These are phyloP conservation scores for Drosophila melanica DNA, from an alignment of 1,140 invertebrate species.

Conservation along the genomic window DNA sequence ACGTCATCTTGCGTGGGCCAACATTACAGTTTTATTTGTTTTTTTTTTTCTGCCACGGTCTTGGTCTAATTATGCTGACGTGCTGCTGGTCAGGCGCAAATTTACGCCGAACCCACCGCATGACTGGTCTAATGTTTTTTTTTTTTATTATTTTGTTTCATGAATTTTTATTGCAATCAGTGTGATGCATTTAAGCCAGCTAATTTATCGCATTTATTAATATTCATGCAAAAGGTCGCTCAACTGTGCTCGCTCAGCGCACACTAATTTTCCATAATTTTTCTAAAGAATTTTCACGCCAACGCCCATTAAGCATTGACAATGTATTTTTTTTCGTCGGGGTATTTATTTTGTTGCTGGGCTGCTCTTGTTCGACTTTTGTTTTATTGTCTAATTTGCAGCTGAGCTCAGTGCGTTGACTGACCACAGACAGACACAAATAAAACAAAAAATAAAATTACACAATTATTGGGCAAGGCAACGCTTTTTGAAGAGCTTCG, in stretches of 20 bases:
- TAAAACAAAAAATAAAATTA: conserved; percentile 55
- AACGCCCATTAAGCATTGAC: conserved; percentile 65
- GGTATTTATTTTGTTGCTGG: conserved; percentile 17
- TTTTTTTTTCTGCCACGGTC: conserved; percentile 26
- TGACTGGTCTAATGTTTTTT: conserved; percentile 62
- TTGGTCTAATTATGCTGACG: conserved; percentile 71
- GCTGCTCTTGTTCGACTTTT: conserved; percentile 28
- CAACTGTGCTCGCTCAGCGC: conserved; percentile 23
- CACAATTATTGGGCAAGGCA: conserved; percentile 68
- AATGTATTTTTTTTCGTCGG: conserved; percentile 15
- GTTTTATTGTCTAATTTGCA: conserved; percentile 58
- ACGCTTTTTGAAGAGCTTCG: conserved; percentile 24
- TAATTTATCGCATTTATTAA: conserved; percentile 17
- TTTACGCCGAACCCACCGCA: not conserved
- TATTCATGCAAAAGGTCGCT: conserved; percentile 23
- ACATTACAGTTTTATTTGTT: conserved; percentile 10
- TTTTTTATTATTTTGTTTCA: conserved; percentile 32
- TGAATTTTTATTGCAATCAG: conserved; percentile 70
- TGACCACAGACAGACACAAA: conserved; percentile 59
- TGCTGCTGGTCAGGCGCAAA: conserved; percentile 35
- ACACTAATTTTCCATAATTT: conserved; percentile 60
- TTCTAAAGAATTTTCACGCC: conserved; percentile 75
- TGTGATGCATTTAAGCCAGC: conserved; percentile 19
- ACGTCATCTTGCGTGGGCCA: conserved; percentile 47
- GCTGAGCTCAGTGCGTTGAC: conserved; percentile 37